Evolutionary conservation across 1,140 invertebrate species (phyloP).

Genomic region (Drosophila persimilis): DNA sequence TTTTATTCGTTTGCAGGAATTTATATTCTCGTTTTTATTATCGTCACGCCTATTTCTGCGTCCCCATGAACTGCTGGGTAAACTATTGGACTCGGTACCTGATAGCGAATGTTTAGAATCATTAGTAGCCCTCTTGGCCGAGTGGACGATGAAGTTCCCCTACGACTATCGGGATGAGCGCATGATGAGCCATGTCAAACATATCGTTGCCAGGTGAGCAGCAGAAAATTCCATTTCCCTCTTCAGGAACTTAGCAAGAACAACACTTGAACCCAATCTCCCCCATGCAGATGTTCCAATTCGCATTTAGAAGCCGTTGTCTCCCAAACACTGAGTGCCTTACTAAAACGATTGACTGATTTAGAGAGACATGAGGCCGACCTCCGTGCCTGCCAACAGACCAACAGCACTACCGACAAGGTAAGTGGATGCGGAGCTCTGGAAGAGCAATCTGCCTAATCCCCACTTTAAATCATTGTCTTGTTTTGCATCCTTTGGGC

Average conservation of each 20-base stretch:
- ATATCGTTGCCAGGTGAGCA: conserved; percentile 82
- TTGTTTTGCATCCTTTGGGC: conserved; percentile 23
- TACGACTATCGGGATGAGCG: conserved; percentile 87
- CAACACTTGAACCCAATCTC: neutral
- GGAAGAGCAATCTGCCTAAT: conserved; percentile 31
- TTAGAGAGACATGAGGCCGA: conserved; percentile 82
- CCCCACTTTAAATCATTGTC: conserved; percentile 11
- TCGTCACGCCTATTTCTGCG: conserved; percentile 81
- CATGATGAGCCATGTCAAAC: conserved; percentile 85
- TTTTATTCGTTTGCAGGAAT: conserved; percentile 65
- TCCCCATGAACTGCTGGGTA: conserved; percentile 79
- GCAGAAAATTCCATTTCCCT: conserved; percentile 4
- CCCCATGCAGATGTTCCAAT: conserved; percentile 72
- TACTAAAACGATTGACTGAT: conserved; percentile 83
- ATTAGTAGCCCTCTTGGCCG: conserved; percentile 75
- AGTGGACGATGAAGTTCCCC: conserved; percentile 85
- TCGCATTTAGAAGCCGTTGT: conserved; percentile 80
- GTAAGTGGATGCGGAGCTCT: conserved; percentile 30
- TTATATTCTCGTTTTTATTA: conserved; percentile 82
- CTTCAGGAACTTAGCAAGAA: conserved; percentile 4
- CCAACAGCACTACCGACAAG: conserved; percentile 62
- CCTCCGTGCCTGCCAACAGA: conserved; percentile 64
- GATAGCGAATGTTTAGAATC: conserved; percentile 73
- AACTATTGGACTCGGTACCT: conserved; percentile 79
- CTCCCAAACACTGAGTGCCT: conserved; percentile 83